Percentiles rank a stretch among this genome's conserved stretches.
phyloP scores from a whole-genome alignment of 2,888 invertebrate species.

The Tridacna gigas region DNA sequence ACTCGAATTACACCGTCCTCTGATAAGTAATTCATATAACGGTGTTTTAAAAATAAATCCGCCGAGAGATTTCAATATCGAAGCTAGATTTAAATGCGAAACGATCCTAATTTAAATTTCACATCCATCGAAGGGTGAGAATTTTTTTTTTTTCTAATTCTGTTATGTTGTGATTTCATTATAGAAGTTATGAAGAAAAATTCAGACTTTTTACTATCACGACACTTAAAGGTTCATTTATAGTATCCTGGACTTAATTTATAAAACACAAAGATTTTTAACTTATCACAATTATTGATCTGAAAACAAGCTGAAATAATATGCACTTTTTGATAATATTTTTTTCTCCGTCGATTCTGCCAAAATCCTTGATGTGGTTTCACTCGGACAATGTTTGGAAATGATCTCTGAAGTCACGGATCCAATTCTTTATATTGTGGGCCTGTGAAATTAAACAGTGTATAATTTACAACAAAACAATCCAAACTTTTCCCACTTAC shows the following conservation, averaged over 20 bases:
- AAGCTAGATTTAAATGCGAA: not conserved
- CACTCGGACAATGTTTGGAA: not conserved
- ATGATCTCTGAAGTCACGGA: slow-evolving; percentile 12
- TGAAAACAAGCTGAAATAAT: not conserved
- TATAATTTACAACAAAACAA: slow-evolving; percentile 15
- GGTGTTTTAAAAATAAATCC: slow-evolving; percentile 34
- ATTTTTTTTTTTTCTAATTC: slow-evolving; percentile 17
- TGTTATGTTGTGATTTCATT: slow-evolving; percentile 23
- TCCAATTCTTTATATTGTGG: slow-evolving; percentile 9
- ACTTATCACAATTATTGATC: too few species aligned
- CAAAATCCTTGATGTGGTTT: not conserved
- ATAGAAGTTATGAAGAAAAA: not conserved
- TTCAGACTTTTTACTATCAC: too few species aligned
- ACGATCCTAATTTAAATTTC: slow-evolving; percentile 28
- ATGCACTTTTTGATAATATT: too few species aligned
- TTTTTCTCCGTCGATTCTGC: not conserved
- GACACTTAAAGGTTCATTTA: too few species aligned
- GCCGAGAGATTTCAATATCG: slow-evolving; percentile 18
- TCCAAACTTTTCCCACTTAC: slow-evolving; percentile 18
- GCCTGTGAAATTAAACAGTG: slow-evolving; percentile 17
- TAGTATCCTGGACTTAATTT: too few species aligned
- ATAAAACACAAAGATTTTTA: too few species aligned
- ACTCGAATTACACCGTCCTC: slow-evolving; percentile 41
- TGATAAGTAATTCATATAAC: slow-evolving; percentile 65
- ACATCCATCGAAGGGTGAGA: slow-evolving; percentile 25